Percentiles rank a stretch among this genome's conserved stretches.
These are phyloP conservation scores for Teinopalpus imperialis DNA, from an alignment of 2,888 invertebrate genomes.

Conservation along the genomic window DNA sequence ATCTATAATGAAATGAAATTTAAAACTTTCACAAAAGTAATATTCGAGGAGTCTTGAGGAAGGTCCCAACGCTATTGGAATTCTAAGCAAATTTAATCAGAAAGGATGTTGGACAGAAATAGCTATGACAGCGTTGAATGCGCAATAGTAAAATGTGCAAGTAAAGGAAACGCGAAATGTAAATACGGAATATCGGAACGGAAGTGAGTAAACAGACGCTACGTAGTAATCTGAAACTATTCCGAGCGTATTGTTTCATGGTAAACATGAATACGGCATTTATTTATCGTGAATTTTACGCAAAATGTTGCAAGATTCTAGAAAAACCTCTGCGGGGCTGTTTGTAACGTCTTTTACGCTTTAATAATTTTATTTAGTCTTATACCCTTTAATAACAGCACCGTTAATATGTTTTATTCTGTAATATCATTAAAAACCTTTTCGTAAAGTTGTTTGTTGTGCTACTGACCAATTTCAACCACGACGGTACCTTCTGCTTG, in stretches of 20 bases:
- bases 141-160: constrained; percentile 2
- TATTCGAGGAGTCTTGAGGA: background rate
- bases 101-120: constrained; percentile 1
- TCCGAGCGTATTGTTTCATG: constrained; percentile 13
- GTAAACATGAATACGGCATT: constrained; percentile 5
- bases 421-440: too few relatives aligned
- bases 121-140: background rate
- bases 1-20: too few relatives aligned
- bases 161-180: constrained; percentile 18
- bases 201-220: background rate
- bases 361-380: too few relatives aligned
- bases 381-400: too few relatives aligned
- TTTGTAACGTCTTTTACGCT: too few relatives aligned
- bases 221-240: constrained; percentile 8
- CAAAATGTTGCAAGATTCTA: background rate
- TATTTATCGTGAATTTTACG: constrained; percentile 6
- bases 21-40: constrained; percentile 5
- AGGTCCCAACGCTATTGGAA: background rate
- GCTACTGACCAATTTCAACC: too few relatives aligned
- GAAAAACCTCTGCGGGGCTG: too few relatives aligned
- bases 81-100: constrained; percentile 10
- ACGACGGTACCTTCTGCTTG: too few relatives aligned
- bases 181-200: constrained; percentile 18
- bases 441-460: too few relatives aligned
- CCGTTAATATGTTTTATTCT: too few relatives aligned